Evolutionary conservation across 1,140 invertebrate species (phyloP).

Genomic region (Procambarus virginalis): DNA sequence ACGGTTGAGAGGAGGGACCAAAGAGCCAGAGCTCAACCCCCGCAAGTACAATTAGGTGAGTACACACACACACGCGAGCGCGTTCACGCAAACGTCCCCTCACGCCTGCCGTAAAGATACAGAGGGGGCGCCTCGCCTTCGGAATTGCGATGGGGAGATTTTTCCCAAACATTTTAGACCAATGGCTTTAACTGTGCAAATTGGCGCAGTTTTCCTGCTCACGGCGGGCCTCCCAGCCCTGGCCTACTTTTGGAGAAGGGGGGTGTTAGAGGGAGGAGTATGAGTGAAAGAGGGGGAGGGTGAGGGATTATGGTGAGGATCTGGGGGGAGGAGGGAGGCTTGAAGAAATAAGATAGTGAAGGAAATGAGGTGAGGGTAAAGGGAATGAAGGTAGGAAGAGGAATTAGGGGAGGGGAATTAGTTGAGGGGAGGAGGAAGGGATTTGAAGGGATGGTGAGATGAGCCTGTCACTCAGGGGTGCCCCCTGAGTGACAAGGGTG

Average conservation of each 20-base stretch:
- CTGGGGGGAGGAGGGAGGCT: too few relatives aligned
- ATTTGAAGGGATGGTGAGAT: too few relatives aligned
- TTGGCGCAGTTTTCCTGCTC: slow-evolving; percentile 33
- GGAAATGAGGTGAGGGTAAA: neutral
- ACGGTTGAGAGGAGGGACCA: too few relatives aligned
- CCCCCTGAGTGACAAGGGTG: too few relatives aligned
- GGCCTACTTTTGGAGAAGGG: neutral
- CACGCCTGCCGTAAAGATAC: neutral
- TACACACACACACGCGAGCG: neutral
- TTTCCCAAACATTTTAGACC: slow-evolving; percentile 40
- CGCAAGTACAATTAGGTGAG: neutral
- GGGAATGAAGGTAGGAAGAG: neutral
- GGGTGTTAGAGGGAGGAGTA: neutral
- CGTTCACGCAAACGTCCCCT: neutral
- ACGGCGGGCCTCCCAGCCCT: neutral
- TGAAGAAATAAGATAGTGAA: neutral
- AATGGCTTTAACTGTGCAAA: slow-evolving; percentile 46
- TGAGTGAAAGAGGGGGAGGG: neutral
- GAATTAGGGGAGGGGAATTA: neutral
- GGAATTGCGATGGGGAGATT: slow-evolving; percentile 15
- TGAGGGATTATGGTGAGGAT: neutral
- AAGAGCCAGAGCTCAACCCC: neutral
- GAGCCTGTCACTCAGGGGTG: too few relatives aligned
- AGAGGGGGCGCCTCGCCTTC: neutral
- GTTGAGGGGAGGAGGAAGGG: too few relatives aligned